Conservation (phyloP, 2,113 vertebrate genomes). For the Actinemys pallida region DNA sequence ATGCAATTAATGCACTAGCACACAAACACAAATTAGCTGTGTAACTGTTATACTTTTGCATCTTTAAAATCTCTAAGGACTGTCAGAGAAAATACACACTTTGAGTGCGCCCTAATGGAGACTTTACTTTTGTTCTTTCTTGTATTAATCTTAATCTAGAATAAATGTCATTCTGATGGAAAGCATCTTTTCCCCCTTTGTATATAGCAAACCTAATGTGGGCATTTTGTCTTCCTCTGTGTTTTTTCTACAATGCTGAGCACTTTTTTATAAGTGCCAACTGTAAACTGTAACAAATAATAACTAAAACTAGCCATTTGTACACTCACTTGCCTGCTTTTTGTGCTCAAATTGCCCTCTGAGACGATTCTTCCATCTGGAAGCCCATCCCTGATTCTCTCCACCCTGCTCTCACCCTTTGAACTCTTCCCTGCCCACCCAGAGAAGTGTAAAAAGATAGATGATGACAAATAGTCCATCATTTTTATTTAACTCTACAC, state of each 20-base stretch:
- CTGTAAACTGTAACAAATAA: conserved; percentile 3
- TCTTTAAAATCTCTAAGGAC: neutral
- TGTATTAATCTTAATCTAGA: neutral
- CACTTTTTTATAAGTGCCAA: conserved; percentile 26
- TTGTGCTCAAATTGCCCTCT: conserved; percentile 38
- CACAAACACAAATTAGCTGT: neutral
- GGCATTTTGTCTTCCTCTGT: neutral
- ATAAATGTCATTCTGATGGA: neutral
- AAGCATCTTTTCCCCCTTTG: neutral
- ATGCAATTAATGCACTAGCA: neutral
- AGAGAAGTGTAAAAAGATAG: conserved; percentile 23
- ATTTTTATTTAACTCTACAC: conserved; percentile 17
- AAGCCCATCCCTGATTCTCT: neutral
- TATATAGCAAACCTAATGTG: neutral
- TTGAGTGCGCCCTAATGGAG: neutral
- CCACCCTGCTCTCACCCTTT: conserved; percentile 33
- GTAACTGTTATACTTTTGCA: neutral
- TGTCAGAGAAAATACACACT: neutral
- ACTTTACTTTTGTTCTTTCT: neutral
- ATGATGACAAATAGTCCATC: conserved; percentile 30
- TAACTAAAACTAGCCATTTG: conserved; percentile 32
- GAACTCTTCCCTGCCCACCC: conserved; percentile 5
- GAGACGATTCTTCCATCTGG: conserved; percentile 23
- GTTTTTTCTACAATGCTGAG: neutral
- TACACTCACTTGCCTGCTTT: conserved; percentile 25